These are phyloP conservation scores for Micropoecilia bifurca DNA, from an alignment of 2,797 vertebrate species.

Conservation along the genomic window DNA sequence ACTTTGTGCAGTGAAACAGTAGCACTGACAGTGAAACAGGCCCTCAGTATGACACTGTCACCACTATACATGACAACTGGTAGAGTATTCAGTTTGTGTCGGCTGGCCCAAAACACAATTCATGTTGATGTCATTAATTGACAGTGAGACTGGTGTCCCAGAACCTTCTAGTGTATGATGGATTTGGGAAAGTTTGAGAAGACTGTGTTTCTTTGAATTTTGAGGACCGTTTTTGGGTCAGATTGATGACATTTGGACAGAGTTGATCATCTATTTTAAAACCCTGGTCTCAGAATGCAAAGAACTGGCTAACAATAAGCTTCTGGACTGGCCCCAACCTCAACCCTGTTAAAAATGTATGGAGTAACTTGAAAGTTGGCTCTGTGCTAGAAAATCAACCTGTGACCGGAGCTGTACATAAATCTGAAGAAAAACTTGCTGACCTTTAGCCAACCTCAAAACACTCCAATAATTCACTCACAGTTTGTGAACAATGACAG, in stretches of 20 bases:
- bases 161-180: not conserved
- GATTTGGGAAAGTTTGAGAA: not conserved
- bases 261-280: not conserved
- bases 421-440: not conserved
- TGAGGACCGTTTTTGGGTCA: not conserved
- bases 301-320: not conserved
- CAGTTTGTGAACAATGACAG: conserved; percentile 10
- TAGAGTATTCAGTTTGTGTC: not conserved
- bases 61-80: not conserved
- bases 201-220: not conserved
- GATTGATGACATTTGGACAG: not conserved
- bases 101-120: not conserved
- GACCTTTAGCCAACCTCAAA: not conserved
- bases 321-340: not conserved
- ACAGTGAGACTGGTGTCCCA: not conserved
- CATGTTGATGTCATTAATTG: not conserved
- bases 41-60: not conserved
- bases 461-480: not conserved
- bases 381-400: not conserved
- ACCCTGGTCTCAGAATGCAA: not conserved
- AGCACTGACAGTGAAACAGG: not conserved
- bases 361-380: not conserved
- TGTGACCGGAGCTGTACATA: not conserved
- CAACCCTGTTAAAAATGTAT: not conserved
- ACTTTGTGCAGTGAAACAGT: not conserved